Percentiles rank a stretch among this genome's conserved stretches.
Evolutionary conservation across 2,113 vertebrate genomes (phyloP).

Genomic region (Pogonocichla stellata): DNA sequence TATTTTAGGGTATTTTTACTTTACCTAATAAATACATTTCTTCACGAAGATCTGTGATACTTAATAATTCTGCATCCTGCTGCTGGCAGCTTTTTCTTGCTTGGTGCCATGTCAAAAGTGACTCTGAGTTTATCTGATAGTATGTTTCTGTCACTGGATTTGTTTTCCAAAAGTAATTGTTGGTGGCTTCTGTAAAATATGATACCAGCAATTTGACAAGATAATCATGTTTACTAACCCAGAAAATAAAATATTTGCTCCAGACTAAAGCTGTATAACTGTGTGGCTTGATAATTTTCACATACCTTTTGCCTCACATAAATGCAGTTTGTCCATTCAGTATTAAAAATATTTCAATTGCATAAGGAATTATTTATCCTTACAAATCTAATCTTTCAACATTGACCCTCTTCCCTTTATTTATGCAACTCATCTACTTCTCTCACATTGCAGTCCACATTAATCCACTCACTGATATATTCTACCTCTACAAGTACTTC

Average conservation of each 20-base stretch:
- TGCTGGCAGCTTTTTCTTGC: slow-evolving; percentile 94
- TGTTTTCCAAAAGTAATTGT: slow-evolving; percentile 75
- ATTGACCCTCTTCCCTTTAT: neutral
- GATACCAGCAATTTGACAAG: neutral
- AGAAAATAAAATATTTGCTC: neutral
- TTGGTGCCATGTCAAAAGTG: slow-evolving; percentile 89
- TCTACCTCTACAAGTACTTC: neutral
- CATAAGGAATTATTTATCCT: neutral
- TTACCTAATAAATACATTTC: slow-evolving; percentile 92
- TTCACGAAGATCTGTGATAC: slow-evolving; percentile 85
- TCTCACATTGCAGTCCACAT: neutral
- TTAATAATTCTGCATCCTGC: slow-evolving; percentile 88
- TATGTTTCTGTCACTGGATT: slow-evolving; percentile 82
- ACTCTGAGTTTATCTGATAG: slow-evolving; percentile 87
- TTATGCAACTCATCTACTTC: neutral
- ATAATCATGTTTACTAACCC: neutral
- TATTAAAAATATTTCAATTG: neutral
- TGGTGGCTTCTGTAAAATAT: slow-evolving; percentile 44
- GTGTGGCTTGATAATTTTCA: neutral
- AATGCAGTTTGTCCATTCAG: neutral
- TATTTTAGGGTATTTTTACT: neutral
- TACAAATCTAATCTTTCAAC: neutral
- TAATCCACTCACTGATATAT: neutral
- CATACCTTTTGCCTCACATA: neutral
- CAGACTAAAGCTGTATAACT: neutral